Conservation (phyloP, 2,797 vertebrate species). For the Oophaga sylvatica region DNA sequence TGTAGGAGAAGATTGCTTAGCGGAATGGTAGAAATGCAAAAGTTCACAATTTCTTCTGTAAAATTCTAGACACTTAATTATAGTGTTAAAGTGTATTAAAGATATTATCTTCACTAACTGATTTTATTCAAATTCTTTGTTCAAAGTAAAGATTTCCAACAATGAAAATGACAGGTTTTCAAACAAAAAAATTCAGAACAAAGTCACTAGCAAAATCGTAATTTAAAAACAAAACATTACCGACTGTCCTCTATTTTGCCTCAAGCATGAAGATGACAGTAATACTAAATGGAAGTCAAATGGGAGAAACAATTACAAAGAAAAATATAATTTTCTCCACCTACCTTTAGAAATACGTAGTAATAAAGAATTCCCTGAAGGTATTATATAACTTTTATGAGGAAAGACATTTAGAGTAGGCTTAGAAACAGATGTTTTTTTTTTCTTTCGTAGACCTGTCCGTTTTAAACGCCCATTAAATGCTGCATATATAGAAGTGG, state of each 20-base stretch:
- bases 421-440: slow-evolving; percentile 11
- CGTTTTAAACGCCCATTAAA: not conserved
- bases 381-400: not conserved
- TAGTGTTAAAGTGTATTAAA: not conserved
- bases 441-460: not conserved
- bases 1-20: no score
- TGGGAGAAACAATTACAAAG: not conserved
- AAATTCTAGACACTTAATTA: not conserved
- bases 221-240: not conserved
- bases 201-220: not conserved
- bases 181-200: not conserved
- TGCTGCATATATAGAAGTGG: slow-evolving; percentile 9
- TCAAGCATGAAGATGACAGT: not conserved
- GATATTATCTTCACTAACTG: not conserved
- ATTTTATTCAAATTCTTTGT: not conserved
- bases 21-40: no score
- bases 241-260: not conserved
- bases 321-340: slow-evolving; percentile 7
- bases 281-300: not conserved
- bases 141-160: not conserved
- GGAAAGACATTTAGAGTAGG: not conserved
- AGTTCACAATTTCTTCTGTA: no score
- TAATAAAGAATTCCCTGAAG: not conserved
- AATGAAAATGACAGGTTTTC: not conserved
- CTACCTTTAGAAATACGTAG: not conserved